Percentiles rank a stretch among this genome's conserved stretches.
Evolutionary conservation across 1,140 invertebrate genomes (phyloP).

Genomic region (Drosophila suzukii): DNA sequence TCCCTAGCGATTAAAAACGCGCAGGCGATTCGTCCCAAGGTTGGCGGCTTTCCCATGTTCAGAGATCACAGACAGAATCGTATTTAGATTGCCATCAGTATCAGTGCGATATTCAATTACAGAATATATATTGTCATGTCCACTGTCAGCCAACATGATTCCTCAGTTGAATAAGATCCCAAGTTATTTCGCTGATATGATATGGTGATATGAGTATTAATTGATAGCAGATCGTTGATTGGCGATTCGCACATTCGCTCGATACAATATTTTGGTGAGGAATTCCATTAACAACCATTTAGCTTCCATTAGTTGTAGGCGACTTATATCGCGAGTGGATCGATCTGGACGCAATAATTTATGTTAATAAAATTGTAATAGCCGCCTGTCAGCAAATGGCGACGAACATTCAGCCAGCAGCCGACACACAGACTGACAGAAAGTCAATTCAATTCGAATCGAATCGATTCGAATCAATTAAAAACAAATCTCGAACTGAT

Average conservation of each 20-base stretch:
- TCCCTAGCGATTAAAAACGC: constrained; percentile 59
- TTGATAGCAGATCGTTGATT: constrained; percentile 1
- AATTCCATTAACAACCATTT: constrained; percentile 60
- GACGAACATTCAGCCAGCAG: constrained; percentile 52
- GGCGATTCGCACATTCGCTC: constrained; percentile 32
- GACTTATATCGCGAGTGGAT: constrained; percentile 6
- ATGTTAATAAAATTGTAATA: constrained; percentile 72
- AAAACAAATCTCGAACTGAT: constrained; percentile 57
- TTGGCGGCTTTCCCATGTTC: constrained; percentile 53
- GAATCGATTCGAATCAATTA: constrained; percentile 71
- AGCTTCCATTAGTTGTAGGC: constrained; percentile 53
- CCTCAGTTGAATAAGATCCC: constrained; percentile 5
- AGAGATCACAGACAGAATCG: constrained; percentile 16
- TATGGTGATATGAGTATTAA: constrained; percentile 14
- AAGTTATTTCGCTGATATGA: constrained; percentile 13
- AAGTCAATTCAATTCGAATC: constrained; percentile 51
- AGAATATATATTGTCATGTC: constrained; percentile 67
- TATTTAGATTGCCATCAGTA: constrained; percentile 44
- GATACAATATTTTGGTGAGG: constrained; percentile 40
- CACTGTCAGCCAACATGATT: constrained; percentile 45
- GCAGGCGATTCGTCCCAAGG: constrained; percentile 35
- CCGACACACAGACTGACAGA: constrained; percentile 37
- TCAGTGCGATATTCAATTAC: constrained; percentile 66
- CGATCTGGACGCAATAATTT: constrained; percentile 58
- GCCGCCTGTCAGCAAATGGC: constrained; percentile 64